Conservation (phyloP, 1,140 invertebrate species). For the Triops longicaudatus region DNA sequence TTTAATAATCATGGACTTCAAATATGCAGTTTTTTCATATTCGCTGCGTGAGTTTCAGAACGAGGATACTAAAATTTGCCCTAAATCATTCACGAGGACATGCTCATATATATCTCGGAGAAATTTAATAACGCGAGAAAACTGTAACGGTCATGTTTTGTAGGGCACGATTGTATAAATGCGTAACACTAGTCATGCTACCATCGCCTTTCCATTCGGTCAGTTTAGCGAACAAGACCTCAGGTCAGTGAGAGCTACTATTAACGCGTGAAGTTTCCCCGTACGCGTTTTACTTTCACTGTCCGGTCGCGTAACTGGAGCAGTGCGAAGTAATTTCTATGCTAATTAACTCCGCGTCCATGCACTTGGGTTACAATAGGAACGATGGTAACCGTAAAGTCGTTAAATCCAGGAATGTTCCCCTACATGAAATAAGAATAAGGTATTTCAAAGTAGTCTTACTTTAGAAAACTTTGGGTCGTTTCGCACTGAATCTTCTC, state of each 20-base stretch:
- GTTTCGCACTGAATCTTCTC: neutral
- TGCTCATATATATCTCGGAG: too few relatives aligned
- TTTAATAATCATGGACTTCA: too few relatives aligned
- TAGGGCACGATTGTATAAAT: neutral
- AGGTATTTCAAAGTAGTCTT: neutral
- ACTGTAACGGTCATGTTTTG: neutral
- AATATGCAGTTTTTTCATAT: too few relatives aligned
- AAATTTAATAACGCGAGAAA: too few relatives aligned
- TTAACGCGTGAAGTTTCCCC: neutral
- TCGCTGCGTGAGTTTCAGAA: too few relatives aligned
- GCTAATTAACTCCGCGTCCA: neutral
- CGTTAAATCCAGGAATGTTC: too few relatives aligned
- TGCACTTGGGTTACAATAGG: too few relatives aligned
- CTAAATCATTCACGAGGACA: too few relatives aligned
- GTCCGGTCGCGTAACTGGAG: neutral
- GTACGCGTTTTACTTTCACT: neutral
- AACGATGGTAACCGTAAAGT: too few relatives aligned
- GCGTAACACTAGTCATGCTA: too few relatives aligned
- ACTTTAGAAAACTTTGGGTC: neutral
- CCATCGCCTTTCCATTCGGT: neutral
- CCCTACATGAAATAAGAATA: neutral
- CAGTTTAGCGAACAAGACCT: neutral
- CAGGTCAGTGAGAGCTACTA: neutral
- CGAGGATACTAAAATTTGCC: too few relatives aligned
- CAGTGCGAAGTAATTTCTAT: neutral